Percentiles rank a stretch among this genome's conserved stretches.
Evolutionary conservation across 2,113 vertebrate species (phyloP).

Genomic region (Anarhynchus alexandrinus): DNA sequence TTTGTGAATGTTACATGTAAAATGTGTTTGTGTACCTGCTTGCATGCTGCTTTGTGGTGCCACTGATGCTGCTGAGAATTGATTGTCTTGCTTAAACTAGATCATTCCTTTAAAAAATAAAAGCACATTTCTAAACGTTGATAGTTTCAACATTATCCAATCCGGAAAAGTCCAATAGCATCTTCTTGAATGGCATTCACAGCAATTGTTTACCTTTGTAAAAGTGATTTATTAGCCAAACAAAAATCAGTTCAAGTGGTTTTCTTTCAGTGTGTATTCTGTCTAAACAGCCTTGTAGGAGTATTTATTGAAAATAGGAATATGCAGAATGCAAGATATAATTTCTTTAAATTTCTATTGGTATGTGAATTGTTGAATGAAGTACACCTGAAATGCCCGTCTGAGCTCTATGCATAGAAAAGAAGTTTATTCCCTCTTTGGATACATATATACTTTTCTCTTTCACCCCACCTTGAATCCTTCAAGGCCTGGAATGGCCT

Average conservation of each 20-base stretch:
- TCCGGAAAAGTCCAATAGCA: not conserved
- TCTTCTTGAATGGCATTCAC: not conserved
- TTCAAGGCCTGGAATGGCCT: not conserved
- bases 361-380: not conserved
- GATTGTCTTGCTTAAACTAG: not conserved
- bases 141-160: not conserved
- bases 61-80: not conserved
- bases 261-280: not conserved
- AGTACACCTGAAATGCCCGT: not conserved
- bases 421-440: not conserved
- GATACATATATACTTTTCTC: not conserved
- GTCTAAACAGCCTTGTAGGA: not conserved
- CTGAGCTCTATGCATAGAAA: not conserved
- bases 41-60: not conserved
- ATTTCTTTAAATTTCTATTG: not conserved
- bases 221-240: not conserved
- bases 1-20: not conserved
- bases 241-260: not conserved
- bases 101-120: not conserved
- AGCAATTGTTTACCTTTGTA: not conserved
- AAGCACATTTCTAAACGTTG: accelerated
- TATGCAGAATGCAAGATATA: not conserved
- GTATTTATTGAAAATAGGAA: not conserved
- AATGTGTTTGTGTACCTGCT: not conserved
- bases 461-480: not conserved